A percentile compares a stretch with the other conserved stretches of the same genome.
These are phyloP conservation scores for Plumapathes pennacea DNA, from an alignment of 92 coral and sea anemone species.

Conservation along the genomic window DNA sequence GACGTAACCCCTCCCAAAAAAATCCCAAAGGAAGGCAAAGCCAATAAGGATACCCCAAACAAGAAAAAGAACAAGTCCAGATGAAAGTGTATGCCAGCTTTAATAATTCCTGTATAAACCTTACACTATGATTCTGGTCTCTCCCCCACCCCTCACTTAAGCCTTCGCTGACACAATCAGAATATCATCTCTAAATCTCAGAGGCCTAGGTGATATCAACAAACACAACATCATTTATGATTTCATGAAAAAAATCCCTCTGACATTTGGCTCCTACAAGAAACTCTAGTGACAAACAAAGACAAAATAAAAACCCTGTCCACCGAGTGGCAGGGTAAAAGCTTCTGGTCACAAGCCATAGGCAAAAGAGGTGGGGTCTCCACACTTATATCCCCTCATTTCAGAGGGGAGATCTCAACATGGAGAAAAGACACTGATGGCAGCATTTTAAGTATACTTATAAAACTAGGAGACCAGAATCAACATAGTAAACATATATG, in stretches of 20 bases:
- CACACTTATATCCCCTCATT: neutral
- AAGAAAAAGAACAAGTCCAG: too few relatives aligned
- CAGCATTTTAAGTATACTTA: neutral
- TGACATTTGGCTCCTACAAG: conserved; percentile 12
- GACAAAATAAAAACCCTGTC: neutral
- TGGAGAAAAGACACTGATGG: conserved; percentile 12
- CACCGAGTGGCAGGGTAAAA: conserved; percentile 2
- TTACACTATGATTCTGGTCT: too few relatives aligned
- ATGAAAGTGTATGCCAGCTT: too few relatives aligned
- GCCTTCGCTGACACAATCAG: too few relatives aligned
- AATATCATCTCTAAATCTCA: neutral
- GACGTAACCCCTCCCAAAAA: too few relatives aligned
- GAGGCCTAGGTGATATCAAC: neutral
- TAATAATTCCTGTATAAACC: too few relatives aligned
- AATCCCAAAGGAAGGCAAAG: too few relatives aligned
- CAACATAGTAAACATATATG: conserved; percentile 24
- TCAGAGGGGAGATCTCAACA: neutral
- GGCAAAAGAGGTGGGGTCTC: conserved; percentile 18
- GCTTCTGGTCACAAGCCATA: conserved; percentile 20
- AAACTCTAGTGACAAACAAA: neutral
- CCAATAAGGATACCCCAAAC: too few relatives aligned
- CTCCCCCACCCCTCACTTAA: too few relatives aligned
- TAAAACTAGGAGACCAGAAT: neutral
- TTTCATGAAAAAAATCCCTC: neutral
- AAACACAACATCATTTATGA: neutral